Evolutionary conservation across 2,888 invertebrate species (phyloP), one percentile per base, ranked within the genome.

Genomic region (Crossocerus cetratus): DNA sequence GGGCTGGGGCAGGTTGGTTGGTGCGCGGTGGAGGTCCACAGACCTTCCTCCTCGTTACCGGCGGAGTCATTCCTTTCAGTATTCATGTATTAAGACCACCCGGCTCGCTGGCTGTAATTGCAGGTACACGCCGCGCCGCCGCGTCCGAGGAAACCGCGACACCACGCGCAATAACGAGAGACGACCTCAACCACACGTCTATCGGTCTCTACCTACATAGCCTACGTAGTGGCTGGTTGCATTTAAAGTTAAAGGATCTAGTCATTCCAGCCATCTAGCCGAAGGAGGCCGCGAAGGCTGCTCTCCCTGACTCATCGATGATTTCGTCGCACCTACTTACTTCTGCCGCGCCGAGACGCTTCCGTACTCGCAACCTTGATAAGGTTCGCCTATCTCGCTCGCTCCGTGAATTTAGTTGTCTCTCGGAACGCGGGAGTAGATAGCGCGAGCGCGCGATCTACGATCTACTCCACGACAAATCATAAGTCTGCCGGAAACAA

Each of bases 41-140:
- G 67, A 60, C 23, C 53, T 65, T 74, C 64, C 44, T 59, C 62
- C 45, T 60, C 32, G 56, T 55, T 42, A 44, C 18, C 55, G 55
- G 63, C 60, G 20, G 20, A 60, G 64, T 42, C 67, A 67, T 76
- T 76, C 70, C 64, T 76, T 76, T 65, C 22, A 66, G 67, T 65
- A 65, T 76, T 76, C 76, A 71, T 76, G 76, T 76, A 76, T 76
- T 76, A 76, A 76, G 75, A 76, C 75, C 75, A 76, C 75, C 75
- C 70, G 71, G 67, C 66, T 70, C 49, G 66, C 22, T 44, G 57
- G 76, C 18, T 64, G 64, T 61, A 76, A 76, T 76, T 76, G 76
- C 61, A 66, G 64, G 61, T 32, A 32, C 32, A 32, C 32, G 32
- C n/a, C n/a, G 32, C 32, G 23, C 4, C 23, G 23, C 23, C 65